Conservation (phyloP, 2,113 vertebrate genomes). For the Sphyrna mokarran region DNA sequence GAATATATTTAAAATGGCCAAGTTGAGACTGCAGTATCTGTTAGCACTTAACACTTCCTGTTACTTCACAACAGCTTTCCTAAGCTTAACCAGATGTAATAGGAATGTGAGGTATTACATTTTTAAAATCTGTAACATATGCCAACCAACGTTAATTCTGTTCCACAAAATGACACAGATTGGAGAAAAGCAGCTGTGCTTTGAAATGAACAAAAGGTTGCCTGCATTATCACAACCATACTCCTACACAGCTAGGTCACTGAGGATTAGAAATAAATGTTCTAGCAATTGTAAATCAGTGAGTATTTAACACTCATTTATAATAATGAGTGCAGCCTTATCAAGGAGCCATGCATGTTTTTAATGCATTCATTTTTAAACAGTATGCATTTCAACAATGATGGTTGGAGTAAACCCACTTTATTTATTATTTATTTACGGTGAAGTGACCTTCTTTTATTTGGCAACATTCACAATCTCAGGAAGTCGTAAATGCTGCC, state of each 20-base stretch:
- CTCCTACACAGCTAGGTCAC: background rate
- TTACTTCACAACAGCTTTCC: background rate
- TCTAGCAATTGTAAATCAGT: background rate
- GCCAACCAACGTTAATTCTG: constrained; percentile 3
- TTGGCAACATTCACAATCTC: background rate
- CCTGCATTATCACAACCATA: background rate
- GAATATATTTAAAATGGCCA: background rate
- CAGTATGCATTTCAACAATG: background rate
- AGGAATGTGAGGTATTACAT: background rate
- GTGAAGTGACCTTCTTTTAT: background rate
- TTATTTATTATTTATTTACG: background rate
- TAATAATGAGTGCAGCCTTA: constrained; percentile 2
- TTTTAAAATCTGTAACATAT: background rate
- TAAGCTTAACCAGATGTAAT: background rate
- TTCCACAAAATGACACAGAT: background rate
- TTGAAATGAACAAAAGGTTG: background rate
- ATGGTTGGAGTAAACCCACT: background rate
- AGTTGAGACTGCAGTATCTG: background rate
- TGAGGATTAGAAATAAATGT: background rate
- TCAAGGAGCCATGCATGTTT: background rate
- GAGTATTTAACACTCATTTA: background rate
- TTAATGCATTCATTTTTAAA: background rate
- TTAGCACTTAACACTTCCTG: background rate
- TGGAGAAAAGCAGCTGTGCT: background rate
- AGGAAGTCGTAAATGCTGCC: background rate